These are phyloP conservation scores for Ceratosolen fusciceps DNA, from an alignment of 1,140 invertebrate genomes.

Conservation along the genomic window DNA sequence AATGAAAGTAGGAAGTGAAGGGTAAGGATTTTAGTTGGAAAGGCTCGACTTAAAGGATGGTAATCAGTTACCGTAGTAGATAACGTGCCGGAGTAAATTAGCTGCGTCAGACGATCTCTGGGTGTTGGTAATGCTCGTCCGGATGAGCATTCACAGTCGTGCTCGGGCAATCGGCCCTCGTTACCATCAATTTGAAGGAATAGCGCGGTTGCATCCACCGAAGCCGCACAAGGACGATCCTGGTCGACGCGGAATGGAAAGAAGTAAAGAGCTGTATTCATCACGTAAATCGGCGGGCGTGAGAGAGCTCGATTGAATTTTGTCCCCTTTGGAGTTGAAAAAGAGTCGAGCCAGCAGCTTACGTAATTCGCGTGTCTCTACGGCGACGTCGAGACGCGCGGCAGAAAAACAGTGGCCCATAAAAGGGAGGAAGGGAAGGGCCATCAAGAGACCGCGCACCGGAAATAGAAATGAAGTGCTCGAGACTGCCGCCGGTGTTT, in stretches of 20 bases:
- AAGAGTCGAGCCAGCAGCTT: background rate
- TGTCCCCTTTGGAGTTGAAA: background rate
- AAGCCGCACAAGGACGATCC: too few relatives aligned
- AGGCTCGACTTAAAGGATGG: background rate
- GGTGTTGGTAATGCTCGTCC: background rate
- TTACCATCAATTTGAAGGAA: background rate
- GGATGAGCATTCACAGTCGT: background rate
- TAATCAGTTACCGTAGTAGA: too few relatives aligned
- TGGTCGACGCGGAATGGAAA: background rate
- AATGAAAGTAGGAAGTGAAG: too few relatives aligned
- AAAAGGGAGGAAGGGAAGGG: slow-evolving; percentile 21
- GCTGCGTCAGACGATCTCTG: background rate
- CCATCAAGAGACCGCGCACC: slow-evolving; percentile 19
- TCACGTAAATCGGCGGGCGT: slow-evolving; percentile 41
- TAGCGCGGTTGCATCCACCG: slow-evolving; percentile 36
- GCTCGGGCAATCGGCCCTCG: slow-evolving; percentile 8
- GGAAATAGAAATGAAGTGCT: slow-evolving; percentile 46
- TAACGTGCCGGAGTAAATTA: slow-evolving; percentile 1
- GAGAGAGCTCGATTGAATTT: slow-evolving; percentile 43
- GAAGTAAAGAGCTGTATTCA: slow-evolving; percentile 42
- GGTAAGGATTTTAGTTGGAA: too few relatives aligned
- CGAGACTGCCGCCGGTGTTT: slow-evolving; percentile 4
- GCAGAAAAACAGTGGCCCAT: slow-evolving; percentile 33
- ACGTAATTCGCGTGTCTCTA: background rate
- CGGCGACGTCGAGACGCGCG: too few relatives aligned